Evolutionary conservation across 2,113 vertebrate species (phyloP).

Genomic region (Cottus gobio): DNA sequence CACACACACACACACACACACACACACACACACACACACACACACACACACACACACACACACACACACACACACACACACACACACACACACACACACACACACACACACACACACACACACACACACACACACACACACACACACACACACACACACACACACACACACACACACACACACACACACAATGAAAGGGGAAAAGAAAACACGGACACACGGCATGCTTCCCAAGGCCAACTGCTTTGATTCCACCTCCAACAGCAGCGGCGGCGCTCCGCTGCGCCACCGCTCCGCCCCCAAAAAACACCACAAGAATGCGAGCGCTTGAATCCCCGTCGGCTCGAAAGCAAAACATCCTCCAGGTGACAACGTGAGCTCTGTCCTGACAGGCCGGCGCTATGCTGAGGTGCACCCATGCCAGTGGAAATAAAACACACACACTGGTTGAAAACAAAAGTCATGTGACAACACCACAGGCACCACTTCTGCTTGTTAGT

Average conservation of each 20-base stretch:
- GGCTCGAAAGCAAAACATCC: constrained; percentile 14
- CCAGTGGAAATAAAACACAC: constrained; percentile 42
- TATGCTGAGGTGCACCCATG: constrained; percentile 63
- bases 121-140: constrained; percentile 9
- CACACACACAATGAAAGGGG: not conserved
- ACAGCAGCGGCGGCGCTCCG: constrained; percentile 14
- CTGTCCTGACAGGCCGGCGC: constrained; percentile 66
- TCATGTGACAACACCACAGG: constrained; percentile 53
- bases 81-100: constrained; percentile 26
- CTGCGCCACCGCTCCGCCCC: constrained; percentile 40
- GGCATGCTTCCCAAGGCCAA: constrained; percentile 65
- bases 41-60: constrained; percentile 33
- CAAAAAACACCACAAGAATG: constrained; percentile 70
- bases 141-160: constrained; percentile 23
- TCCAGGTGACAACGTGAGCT: constrained; percentile 1
- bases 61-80: constrained; percentile 24
- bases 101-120: no score
- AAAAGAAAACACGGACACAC: not conserved
- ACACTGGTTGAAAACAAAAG: constrained; percentile 26
- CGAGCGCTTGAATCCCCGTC: constrained; percentile 38
- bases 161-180: constrained; percentile 36
- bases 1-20: constrained; percentile 40
- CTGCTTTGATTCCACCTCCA: constrained; percentile 67
- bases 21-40: constrained; percentile 17
- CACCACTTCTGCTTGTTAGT: constrained; percentile 64